Base-by-base conservation (phyloP, 2,888 invertebrate genomes). In the Nipponacmea schrenckii region DNA sequence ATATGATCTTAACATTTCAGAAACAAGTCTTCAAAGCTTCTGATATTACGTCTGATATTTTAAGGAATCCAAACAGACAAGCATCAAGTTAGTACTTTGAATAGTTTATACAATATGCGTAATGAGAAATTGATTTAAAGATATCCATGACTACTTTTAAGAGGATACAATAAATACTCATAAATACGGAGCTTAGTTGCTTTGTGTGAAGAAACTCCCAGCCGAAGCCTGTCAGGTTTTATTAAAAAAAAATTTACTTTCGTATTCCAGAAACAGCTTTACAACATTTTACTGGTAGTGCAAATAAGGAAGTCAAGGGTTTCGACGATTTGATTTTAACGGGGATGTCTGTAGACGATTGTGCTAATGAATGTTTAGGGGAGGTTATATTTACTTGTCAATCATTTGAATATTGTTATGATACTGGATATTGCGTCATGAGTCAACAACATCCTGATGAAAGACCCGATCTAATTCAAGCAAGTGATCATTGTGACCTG, bases 291-390 rank as follows among this genome's bases (percentile, higher is more conserved):
- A 76, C 72, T 7, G 45, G 67, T 4, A 75, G 78, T 62, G 69
- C 77, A 14, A 80, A 81, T 74, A 80, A 79, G 48, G 64, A 68
- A 20, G 78, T 83, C 8, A 77, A 75, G 1, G 81, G 80, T 5
- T 79, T 77, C 62, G 79, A 82, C 48, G 79, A 78, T 45, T 48
- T 75, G 14, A 71, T 81, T 20, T 67, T 80, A 14, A 77, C 80
- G 4, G 81, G 81, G 4, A 46, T 79, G 45, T 80, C 84, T 10
- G 76, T 84, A 20, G 84, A 84, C 67, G 83, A 84, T 71, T 84
- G 84, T 66, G 83, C 83, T 0, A 24, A 72, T 1, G 75, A 78
- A 1, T 84, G 84, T 71, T 44, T 77, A 8, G 69, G 64, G 8
- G 76, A 80, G 62, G 72, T 80, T 1, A 71, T 73, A 17, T 84